Conservation (phyloP, 2,888 invertebrate genomes). For the Ligdia adustata region DNA sequence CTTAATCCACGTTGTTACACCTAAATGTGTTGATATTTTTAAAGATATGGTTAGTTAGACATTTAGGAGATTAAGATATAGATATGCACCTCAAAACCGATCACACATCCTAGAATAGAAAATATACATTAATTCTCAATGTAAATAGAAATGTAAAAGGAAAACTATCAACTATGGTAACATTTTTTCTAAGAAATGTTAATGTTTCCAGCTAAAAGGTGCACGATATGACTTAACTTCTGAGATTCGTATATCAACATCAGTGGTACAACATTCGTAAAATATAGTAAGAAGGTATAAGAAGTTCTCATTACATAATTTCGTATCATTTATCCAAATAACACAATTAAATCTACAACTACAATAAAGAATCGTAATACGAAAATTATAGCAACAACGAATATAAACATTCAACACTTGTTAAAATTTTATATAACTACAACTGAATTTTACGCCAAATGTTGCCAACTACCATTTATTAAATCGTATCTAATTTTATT, state of each 20-base stretch:
- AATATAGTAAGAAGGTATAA: constrained; percentile 15
- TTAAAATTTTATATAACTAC: constrained; percentile 78
- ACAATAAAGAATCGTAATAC: constrained; percentile 40
- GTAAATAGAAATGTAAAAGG: constrained; percentile 74
- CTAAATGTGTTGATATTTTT: constrained; percentile 39
- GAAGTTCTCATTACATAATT: constrained; percentile 14
- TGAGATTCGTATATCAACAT: constrained; percentile 27
- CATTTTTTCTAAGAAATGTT: constrained; percentile 65
- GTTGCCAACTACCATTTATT: constrained; percentile 62
- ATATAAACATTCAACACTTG: constrained; percentile 62
- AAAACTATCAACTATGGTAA: constrained; percentile 79
- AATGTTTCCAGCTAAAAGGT: constrained; percentile 14
- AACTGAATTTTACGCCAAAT: constrained; percentile 67
- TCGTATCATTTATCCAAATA: constrained; percentile 13
- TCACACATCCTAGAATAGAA: constrained; percentile 67
- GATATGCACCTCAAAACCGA: constrained; percentile 62
- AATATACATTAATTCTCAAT: constrained; percentile 68
- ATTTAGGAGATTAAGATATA: constrained; percentile 54
- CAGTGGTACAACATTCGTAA: constrained; percentile 24
- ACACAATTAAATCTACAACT: constrained; percentile 20
- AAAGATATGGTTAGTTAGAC: constrained; percentile 65
- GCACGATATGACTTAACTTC: constrained; percentile 19
- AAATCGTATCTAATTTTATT: constrained; percentile 80
- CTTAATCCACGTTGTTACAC: constrained; percentile 20
- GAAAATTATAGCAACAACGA: constrained; percentile 58